phyloP scores from a whole-genome alignment of 1,140 invertebrate genomes.

The Hormaphis cornu region DNA sequence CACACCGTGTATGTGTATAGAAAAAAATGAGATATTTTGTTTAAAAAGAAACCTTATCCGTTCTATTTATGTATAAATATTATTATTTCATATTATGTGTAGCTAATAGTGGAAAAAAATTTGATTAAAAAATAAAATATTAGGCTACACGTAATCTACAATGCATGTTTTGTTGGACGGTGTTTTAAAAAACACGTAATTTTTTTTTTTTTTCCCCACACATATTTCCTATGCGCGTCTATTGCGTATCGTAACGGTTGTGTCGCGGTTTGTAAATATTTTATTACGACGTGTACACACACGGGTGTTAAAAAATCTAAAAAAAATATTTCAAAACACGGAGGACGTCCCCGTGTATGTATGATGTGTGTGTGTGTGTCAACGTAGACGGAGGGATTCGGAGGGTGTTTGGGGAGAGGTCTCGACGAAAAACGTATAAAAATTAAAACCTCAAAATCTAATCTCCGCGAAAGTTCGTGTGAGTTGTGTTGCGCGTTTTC shows the following conservation, averaged over 20 bases:
- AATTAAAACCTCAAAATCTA: too few species aligned
- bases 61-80: not conserved
- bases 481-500: too few species aligned
- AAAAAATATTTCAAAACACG: too few species aligned
- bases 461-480: too few species aligned
- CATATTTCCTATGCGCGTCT: not conserved
- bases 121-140: constrained; percentile 18
- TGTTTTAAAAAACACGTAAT: not conserved
- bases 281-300: too few species aligned
- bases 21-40: not conserved
- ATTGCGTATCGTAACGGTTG: not conserved
- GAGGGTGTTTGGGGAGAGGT: too few species aligned
- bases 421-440: too few species aligned
- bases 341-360: too few species aligned
- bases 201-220: not conserved
- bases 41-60: constrained; percentile 22
- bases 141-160: constrained; percentile 8
- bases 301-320: too few species aligned
- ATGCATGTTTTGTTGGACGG: not conserved
- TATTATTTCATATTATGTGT: not conserved
- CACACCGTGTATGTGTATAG: constrained; percentile 1
- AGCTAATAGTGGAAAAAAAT: constrained; percentile 14
- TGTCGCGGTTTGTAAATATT: too few species aligned
- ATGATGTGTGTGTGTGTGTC: too few species aligned
- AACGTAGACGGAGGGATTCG: too few species aligned